phyloP scores from a whole-genome alignment of 1,140 invertebrate species.

The Drosophila cardini region DNA sequence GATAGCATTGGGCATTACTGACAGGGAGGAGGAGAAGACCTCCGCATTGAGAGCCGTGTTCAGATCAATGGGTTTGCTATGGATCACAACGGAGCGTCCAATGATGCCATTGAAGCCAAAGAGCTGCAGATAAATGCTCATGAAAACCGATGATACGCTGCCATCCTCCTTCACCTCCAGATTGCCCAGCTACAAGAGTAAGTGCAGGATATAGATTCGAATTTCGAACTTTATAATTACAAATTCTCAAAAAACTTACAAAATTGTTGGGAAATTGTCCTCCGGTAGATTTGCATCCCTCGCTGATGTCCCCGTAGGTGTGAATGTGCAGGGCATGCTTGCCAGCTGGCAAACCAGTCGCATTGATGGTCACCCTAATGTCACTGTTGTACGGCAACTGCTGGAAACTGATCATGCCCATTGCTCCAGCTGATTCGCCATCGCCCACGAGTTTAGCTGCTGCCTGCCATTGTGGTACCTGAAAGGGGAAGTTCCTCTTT shows the following conservation, averaged over 20 bases:
- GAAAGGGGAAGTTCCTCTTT: slow-evolving; percentile 1
- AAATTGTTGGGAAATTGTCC: slow-evolving; percentile 85
- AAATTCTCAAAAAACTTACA: slow-evolving; percentile 52
- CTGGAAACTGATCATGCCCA: slow-evolving; percentile 75
- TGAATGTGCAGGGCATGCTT: slow-evolving; percentile 92
- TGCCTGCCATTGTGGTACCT: slow-evolving; percentile 76
- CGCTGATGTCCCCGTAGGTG: slow-evolving; percentile 88
- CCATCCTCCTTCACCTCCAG: slow-evolving; percentile 80
- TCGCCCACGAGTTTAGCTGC: slow-evolving; percentile 67
- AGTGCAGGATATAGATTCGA: not conserved
- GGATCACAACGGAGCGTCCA: slow-evolving; percentile 80
- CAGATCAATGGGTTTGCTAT: slow-evolving; percentile 81
- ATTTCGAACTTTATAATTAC: not conserved
- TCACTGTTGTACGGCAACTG: slow-evolving; percentile 82
- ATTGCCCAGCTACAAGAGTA: slow-evolving; percentile 68
- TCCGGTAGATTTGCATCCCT: slow-evolving; percentile 86
- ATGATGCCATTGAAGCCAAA: slow-evolving; percentile 83
- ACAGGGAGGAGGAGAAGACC: slow-evolving; percentile 72
- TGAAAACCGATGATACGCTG: slow-evolving; percentile 68
- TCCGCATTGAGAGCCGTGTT: slow-evolving; percentile 79
- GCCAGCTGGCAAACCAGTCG: slow-evolving; percentile 86
- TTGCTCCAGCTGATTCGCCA: slow-evolving; percentile 47
- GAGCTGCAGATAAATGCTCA: slow-evolving; percentile 72
- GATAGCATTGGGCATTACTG: slow-evolving; percentile 64
- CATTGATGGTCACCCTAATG: slow-evolving; percentile 86